Base-by-base conservation (phyloP, 2,113 vertebrate genomes). In the Syrrhaptes paradoxus region DNA sequence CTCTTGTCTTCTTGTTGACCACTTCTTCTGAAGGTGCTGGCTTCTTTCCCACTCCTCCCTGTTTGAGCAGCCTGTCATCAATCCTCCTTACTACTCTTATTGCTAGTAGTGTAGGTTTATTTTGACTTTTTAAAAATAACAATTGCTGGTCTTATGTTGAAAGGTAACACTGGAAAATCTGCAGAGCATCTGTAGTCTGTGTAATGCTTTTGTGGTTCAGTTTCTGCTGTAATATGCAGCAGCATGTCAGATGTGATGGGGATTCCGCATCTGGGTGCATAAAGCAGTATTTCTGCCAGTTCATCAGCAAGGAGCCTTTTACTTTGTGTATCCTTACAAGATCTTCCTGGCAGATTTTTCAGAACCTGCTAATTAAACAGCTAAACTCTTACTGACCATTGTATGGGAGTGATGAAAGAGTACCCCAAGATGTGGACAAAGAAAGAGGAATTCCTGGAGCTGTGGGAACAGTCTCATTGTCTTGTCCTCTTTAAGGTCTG, bases 1-100 rank as follows among this genome's bases (percentile, higher is more conserved):
- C 81, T 77, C 82, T 91, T 91, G 71, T 87, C 67, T 63, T 85
- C 0, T 67, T 92, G 36, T 76, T 91, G 95, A 94, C 94, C 85
- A 14, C 57, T 85, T 89, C 24, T 82, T 83, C 58, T 62, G 24
- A 94, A 91, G 46, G 38, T 55, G 5, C 38, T 93, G 89, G 63
- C 74, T 94, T 89, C 54, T 91, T 95, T 94, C 59, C 72, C 25
- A 48, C 26, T 94, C 28, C 55, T 79, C 54, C 71, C 59, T 48
- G 2, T 80, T 73, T 70, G 36, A 72, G 51, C 2, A 0, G 41
- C 48, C 45, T 89, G 26, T 67, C 34, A 71, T 96, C 46, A 77
- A 13, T 83, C 34, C 11, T 92, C 34, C 21, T 74, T 24, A 41
- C 38, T 84, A 36, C 61, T 85, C 41, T 68, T 19, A 36, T 8